These are phyloP conservation scores for Corvus hawaiiensis DNA, from an alignment of 2,113 vertebrate species.

Conservation along the genomic window DNA sequence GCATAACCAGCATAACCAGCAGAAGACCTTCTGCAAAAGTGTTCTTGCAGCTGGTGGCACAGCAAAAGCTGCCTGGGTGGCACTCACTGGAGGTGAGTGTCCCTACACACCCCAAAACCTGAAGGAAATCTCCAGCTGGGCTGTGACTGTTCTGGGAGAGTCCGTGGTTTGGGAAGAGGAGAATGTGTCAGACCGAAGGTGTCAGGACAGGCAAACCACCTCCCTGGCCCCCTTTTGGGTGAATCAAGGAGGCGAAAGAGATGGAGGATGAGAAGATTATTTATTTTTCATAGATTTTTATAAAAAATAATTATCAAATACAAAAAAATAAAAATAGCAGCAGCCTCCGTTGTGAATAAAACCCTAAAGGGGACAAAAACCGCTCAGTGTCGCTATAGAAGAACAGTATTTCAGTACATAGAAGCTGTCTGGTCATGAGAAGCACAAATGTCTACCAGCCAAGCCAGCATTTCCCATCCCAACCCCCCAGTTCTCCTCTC, in stretches of 20 bases:
- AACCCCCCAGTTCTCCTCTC: neutral
- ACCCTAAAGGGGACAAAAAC: conserved; percentile 52
- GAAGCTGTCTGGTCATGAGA: conserved; percentile 18
- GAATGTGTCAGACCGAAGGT: rapidly evolving
- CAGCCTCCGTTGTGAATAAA: conserved; percentile 65
- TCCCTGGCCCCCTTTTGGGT: neutral
- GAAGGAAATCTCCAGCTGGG: neutral
- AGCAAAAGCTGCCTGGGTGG: neutral
- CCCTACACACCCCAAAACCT: neutral
- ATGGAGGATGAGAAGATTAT: conserved; percentile 60
- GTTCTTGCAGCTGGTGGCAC: neutral
- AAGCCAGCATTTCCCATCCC: neutral
- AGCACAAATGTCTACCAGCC: neutral
- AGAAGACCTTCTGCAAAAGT: neutral
- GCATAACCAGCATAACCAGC: too few relatives aligned
- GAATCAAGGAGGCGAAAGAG: conserved; percentile 6
- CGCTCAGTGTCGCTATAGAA: conserved; percentile 43
- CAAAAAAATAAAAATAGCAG: conserved; percentile 72
- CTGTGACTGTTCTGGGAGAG: neutral
- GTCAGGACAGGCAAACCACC: neutral
- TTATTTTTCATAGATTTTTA: conserved; percentile 72
- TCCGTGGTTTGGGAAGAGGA: neutral
- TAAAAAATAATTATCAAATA: conserved; percentile 76
- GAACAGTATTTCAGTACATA: neutral
- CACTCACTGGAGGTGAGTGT: neutral